Evolutionary conservation across 2,113 vertebrate genomes (phyloP).

Genomic region (Leptodactylus fuscus): DNA sequence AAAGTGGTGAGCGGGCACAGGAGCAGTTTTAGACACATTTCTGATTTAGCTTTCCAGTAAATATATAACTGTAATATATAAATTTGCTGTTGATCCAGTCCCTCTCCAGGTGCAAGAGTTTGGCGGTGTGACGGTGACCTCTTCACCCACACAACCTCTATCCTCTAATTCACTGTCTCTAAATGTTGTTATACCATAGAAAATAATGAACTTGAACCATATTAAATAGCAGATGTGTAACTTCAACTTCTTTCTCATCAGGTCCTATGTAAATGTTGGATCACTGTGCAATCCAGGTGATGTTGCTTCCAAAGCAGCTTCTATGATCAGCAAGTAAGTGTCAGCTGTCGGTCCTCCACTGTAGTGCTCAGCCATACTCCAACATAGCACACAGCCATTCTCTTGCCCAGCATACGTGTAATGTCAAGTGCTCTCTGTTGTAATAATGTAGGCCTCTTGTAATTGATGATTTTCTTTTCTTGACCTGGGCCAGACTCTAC

Average conservation of each 20-base stretch:
- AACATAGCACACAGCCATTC: neutral
- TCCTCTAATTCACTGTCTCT: neutral
- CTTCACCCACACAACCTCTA: neutral
- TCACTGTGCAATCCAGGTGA: constrained; percentile 23
- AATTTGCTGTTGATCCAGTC: neutral
- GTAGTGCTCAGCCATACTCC: neutral
- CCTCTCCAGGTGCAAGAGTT: neutral
- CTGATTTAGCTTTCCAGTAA: too few relatives aligned
- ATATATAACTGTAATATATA: too few relatives aligned
- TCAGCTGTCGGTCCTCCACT: neutral
- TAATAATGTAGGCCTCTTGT: too few relatives aligned
- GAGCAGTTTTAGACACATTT: too few relatives aligned
- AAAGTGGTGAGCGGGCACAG: too few relatives aligned
- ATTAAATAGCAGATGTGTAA: neutral
- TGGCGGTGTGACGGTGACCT: neutral
- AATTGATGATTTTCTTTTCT: too few relatives aligned
- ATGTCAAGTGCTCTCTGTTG: too few relatives aligned
- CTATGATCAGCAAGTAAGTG: constrained; percentile 52
- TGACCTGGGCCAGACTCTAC: too few relatives aligned
- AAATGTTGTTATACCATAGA: neutral
- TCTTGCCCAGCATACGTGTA: neutral
- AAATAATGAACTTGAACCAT: neutral
- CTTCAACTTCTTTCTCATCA: neutral
- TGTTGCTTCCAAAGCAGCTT: constrained; percentile 16
- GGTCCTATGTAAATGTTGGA: constrained; percentile 25